These are phyloP conservation scores for Hippopotamyrus pictus DNA, from an alignment of 2,797 vertebrate genomes.

Conservation along the genomic window DNA sequence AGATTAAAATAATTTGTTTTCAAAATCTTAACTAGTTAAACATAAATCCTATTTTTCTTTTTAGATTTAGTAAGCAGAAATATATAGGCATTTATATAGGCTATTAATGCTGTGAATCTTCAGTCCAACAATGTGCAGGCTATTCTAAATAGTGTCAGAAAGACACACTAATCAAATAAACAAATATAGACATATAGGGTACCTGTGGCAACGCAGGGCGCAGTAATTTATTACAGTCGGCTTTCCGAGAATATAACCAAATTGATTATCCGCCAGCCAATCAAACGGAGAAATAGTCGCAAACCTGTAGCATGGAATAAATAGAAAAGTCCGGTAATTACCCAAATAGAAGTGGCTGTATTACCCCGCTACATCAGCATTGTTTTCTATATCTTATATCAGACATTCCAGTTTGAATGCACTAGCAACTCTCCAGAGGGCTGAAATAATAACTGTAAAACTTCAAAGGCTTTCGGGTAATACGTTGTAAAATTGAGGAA, in stretches of 20 bases:
- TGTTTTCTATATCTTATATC: constrained; percentile 23
- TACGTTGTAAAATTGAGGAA: constrained; percentile 31
- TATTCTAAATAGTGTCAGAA: neutral
- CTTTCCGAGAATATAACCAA: constrained; percentile 9
- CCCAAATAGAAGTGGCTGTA: neutral
- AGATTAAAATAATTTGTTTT: neutral
- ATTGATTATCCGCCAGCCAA: constrained; percentile 18
- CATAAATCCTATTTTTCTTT: neutral
- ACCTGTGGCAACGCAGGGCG: neutral
- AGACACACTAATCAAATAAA: neutral
- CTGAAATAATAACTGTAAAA: constrained; percentile 14
- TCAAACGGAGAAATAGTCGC: constrained; percentile 8
- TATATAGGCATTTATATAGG: neutral
- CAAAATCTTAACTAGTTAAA: neutral
- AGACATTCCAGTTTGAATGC: constrained; percentile 20
- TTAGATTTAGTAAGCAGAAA: neutral
- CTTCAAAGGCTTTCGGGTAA: constrained; percentile 36
- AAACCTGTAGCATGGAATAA: neutral
- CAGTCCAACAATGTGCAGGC: neutral
- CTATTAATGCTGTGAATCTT: neutral
- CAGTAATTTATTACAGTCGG: neutral
- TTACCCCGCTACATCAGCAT: constrained; percentile 9
- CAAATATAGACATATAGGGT: neutral
- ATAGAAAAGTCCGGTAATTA: constrained; percentile 23
- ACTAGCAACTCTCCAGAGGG: constrained; percentile 31